These are phyloP conservation scores for Brienomyrus brachyistius DNA, from an alignment of 2,113 vertebrate species.

Conservation along the genomic window DNA sequence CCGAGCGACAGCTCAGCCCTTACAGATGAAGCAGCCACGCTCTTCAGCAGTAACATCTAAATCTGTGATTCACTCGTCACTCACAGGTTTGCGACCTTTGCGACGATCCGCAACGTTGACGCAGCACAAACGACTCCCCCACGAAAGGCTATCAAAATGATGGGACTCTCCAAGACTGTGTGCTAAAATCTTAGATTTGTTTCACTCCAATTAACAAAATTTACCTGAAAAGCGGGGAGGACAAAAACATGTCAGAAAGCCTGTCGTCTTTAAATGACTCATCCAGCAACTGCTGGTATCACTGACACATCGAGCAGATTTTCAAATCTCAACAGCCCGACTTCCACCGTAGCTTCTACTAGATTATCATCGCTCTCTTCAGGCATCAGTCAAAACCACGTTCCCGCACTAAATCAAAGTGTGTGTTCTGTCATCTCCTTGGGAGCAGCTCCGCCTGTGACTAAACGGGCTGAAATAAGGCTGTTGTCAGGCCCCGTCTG, in stretches of 20 bases:
- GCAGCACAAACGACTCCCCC: not conserved
- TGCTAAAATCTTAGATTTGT: not conserved
- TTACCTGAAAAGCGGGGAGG: slow-evolving; percentile 30
- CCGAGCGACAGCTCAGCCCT: not conserved
- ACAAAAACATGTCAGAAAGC: slow-evolving; percentile 28
- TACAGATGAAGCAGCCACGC: not conserved
- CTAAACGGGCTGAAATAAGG: not conserved
- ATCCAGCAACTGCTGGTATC: slow-evolving; percentile 15
- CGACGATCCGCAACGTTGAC: not conserved
- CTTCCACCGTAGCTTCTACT: not conserved
- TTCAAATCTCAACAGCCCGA: not conserved
- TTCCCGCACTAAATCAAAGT: not conserved
- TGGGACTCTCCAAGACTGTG: not conserved
- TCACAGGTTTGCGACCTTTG: not conserved
- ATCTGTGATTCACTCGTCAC: not conserved
- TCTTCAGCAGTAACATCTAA: not conserved
- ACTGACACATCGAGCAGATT: not conserved
- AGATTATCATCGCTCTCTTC: not conserved
- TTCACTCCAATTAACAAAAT: slow-evolving; percentile 22
- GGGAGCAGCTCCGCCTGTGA: not conserved
- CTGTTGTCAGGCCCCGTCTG: not conserved
- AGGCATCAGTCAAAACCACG: slow-evolving; percentile 2
- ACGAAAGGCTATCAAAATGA: not conserved
- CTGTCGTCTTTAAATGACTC: slow-evolving; percentile 28
- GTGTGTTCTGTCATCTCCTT: not conserved